Conservation (phyloP, 2,888 invertebrate species). For the Clepsis dumicolana region DNA sequence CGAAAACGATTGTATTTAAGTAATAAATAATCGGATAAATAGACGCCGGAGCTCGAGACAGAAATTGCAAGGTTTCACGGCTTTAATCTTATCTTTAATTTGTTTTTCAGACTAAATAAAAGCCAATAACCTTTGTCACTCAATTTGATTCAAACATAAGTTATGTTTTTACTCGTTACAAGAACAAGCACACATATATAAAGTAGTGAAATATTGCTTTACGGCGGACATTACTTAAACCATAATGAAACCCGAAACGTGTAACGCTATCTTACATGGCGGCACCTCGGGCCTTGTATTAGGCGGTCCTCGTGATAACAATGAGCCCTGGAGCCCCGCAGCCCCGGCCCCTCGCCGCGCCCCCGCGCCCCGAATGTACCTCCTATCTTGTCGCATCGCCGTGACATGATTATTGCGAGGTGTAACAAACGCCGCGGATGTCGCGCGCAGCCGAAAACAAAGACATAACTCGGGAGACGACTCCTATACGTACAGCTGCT, state of each 20-base stretch:
- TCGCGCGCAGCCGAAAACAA: conserved; percentile 2
- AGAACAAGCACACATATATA: background rate
- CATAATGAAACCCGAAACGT: conserved; percentile 11
- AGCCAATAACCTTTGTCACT: background rate
- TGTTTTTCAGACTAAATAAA: background rate
- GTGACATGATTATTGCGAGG: conserved; percentile 4
- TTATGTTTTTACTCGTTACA: background rate
- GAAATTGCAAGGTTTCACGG: background rate
- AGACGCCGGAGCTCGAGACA: background rate
- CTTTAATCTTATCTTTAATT: conserved; percentile 7
- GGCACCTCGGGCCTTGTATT: conserved; percentile 1
- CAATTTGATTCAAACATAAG: background rate
- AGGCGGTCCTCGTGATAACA: background rate
- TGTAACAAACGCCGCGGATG: background rate
- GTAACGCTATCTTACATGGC: background rate
- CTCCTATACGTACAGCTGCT: background rate
- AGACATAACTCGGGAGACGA: background rate
- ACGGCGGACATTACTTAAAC: conserved; percentile 1
- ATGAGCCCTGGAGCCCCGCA: background rate
- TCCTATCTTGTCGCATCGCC: background rate
- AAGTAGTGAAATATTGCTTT: background rate
- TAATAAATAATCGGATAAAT: conserved; percentile 5
- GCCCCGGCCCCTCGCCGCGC: background rate
- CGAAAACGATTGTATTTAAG: conserved; percentile 1
- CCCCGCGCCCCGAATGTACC: background rate